These are phyloP conservation scores for Drosophila flavopinicola DNA, from an alignment of 2,888 invertebrate species.

Conservation along the genomic window DNA sequence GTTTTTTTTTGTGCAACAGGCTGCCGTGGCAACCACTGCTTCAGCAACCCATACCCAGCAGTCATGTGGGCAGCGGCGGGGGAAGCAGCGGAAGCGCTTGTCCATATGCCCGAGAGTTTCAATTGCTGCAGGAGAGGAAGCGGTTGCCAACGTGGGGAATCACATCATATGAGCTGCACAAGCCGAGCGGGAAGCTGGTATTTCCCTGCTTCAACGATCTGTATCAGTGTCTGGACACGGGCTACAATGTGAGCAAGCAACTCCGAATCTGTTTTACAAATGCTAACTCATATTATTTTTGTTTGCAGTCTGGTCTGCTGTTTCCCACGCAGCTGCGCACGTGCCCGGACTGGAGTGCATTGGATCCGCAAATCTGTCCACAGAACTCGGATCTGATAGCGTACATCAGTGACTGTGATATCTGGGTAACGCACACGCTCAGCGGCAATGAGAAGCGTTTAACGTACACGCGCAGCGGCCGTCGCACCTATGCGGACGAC, in stretches of 20 bases:
- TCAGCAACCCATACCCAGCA: slow-evolving; percentile 90
- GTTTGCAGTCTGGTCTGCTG: slow-evolving; percentile 85
- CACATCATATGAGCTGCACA: slow-evolving; percentile 95
- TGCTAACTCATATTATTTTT: not conserved
- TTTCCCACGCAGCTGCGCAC: slow-evolving; percentile 88
- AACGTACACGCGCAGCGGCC: slow-evolving; percentile 89
- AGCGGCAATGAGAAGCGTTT: slow-evolving; percentile 89
- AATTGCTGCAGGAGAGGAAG: slow-evolving; percentile 95
- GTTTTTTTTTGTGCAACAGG: slow-evolving; percentile 77
- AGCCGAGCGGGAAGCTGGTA: slow-evolving; percentile 92
- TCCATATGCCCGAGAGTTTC: slow-evolving; percentile 93
- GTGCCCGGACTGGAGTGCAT: slow-evolving; percentile 88
- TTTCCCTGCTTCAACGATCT: slow-evolving; percentile 96
- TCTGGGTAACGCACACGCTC: slow-evolving; percentile 91
- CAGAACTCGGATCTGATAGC: slow-evolving; percentile 90
- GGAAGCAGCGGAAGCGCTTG: slow-evolving; percentile 81
- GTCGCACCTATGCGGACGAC: slow-evolving; percentile 90
- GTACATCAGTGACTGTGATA: slow-evolving; percentile 94
- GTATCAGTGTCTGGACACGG: slow-evolving; percentile 92
- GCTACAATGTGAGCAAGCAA: slow-evolving; percentile 86
- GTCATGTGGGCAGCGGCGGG: slow-evolving; percentile 83
- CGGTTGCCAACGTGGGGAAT: slow-evolving; percentile 96
- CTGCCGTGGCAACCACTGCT: slow-evolving; percentile 93
- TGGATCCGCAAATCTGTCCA: slow-evolving; percentile 90
- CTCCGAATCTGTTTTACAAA: not conserved